Percentiles rank a stretch among this genome's conserved stretches.
Evolutionary conservation across 2,113 vertebrate genomes (phyloP).

Genomic region (Butorides virescens): DNA sequence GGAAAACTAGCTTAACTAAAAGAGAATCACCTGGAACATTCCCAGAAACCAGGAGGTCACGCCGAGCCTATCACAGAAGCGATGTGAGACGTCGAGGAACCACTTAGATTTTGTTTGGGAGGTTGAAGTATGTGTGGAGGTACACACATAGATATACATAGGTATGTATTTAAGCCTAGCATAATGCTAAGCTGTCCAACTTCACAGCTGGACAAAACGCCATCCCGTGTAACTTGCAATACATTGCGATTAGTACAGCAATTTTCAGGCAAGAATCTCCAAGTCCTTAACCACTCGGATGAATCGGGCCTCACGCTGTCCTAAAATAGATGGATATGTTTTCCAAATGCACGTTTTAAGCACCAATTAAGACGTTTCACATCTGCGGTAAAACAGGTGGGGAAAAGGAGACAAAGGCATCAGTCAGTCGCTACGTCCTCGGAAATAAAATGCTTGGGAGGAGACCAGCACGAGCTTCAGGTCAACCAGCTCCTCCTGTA

Average conservation of each 20-base stretch:
- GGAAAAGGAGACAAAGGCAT: background rate
- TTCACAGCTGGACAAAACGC: background rate
- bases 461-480: background rate
- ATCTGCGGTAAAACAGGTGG: background rate
- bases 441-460: background rate
- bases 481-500: background rate
- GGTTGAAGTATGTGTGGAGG: background rate
- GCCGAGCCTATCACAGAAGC: background rate
- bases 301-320: background rate
- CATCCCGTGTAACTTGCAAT: background rate
- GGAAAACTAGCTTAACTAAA: background rate
- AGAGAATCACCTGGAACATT: background rate
- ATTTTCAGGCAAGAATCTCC: background rate
- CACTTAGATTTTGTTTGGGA: background rate
- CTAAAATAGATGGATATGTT: background rate
- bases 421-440: background rate
- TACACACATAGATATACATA: too few species aligned
- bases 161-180: background rate
- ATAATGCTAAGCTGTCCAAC: background rate
- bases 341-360: background rate
- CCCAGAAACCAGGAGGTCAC: background rate
- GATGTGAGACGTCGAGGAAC: background rate
- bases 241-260: rapidly evolving
- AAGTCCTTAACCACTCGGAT: background rate
- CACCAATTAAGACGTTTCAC: background rate